Evolutionary conservation across 2,888 invertebrate genomes (phyloP), one percentile per base, ranked within the genome.

Genomic region (Hyles lineata): DNA sequence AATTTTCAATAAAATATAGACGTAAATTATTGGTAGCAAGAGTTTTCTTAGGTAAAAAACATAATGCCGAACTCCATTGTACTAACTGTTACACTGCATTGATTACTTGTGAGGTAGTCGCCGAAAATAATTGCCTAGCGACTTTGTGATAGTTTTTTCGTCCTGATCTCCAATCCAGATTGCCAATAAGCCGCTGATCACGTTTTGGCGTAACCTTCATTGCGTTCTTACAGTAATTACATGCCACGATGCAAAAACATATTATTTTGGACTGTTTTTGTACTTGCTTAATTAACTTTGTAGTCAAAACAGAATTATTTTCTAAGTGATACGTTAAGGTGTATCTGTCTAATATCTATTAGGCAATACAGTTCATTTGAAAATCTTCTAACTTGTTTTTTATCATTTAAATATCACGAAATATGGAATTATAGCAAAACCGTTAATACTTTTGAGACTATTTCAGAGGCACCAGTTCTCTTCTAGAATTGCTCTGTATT

Each of bases 71-170:
- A n/a, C 17, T 8, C 29, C 7, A 62, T 62, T 62, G 61, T 32
- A 62, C 29, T 62, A 17, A 62, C 29, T 62, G 8, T 62, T 32
- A 8, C 29, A 29, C 29, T 62, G n/a, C 6, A 32, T 29, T 32
- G 61, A 62, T 62, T 62, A 29, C n/a, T 62, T 62, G 19, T 62
- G 19, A 29, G 32, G 60, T 17, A 25, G 60, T 60, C 19, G n/a
- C 25, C 29, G 19, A 60, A 62, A 62, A n/a, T 32, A 62, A 32
- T 32, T 62, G n/a, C 17, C 19, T 15, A 17, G 61, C 17, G 19
- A 62, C 17, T 19, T 7, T 29, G 61, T 29, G 29, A 7, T 7
- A 17, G 29, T 5, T 60, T 60, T 59, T 25, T 60, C 25, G 17
- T 29, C 25, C 17, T 25, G 25, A 25, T 60, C 15, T 25, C 17